phyloP scores from a whole-genome alignment of 2,888 invertebrate species.

The Herminia tarsipennalis region DNA sequence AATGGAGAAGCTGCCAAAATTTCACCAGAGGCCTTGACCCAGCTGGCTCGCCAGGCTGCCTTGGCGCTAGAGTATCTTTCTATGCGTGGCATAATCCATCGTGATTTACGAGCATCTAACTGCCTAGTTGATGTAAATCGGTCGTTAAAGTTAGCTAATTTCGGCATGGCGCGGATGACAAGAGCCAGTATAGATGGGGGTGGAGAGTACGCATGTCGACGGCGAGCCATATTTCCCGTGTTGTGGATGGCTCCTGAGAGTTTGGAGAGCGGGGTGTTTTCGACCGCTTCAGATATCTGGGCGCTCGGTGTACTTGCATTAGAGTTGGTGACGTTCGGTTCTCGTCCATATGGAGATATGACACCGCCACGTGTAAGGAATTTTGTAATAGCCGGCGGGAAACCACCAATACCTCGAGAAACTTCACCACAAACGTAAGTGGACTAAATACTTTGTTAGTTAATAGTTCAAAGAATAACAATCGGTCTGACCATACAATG shows the following conservation, averaged over 20 bases:
- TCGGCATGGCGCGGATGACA: conserved; percentile 95
- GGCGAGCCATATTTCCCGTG: conserved; percentile 93
- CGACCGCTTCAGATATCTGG: conserved; percentile 94
- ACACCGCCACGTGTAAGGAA: conserved; percentile 88
- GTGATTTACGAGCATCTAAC: conserved; percentile 93
- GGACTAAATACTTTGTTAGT: too few relatives aligned
- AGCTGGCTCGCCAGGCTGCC: conserved; percentile 56
- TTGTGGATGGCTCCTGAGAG: conserved; percentile 97
- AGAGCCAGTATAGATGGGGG: conserved; percentile 88
- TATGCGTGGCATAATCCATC: conserved; percentile 46
- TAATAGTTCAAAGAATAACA: too few relatives aligned
- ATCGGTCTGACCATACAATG: too few relatives aligned
- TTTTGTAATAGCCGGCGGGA: conserved; percentile 86
- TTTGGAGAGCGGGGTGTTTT: conserved; percentile 91
- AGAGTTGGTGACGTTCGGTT: conserved; percentile 95
- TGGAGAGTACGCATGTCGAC: conserved; percentile 93
- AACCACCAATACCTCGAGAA: conserved; percentile 88
- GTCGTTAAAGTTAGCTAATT: conserved; percentile 92
- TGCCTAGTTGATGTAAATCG: conserved; percentile 91
- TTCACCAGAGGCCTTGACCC: conserved; percentile 57
- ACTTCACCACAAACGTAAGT: conserved; percentile 51
- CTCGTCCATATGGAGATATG: conserved; percentile 93
- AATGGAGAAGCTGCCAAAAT: conserved; percentile 75
- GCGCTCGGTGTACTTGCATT: conserved; percentile 93
- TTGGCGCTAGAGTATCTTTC: conserved; percentile 69